Evolutionary conservation across 2,888 invertebrate species (phyloP), one percentile per base, ranked within the genome.

Genomic region (Linnaemya tessellans): DNA sequence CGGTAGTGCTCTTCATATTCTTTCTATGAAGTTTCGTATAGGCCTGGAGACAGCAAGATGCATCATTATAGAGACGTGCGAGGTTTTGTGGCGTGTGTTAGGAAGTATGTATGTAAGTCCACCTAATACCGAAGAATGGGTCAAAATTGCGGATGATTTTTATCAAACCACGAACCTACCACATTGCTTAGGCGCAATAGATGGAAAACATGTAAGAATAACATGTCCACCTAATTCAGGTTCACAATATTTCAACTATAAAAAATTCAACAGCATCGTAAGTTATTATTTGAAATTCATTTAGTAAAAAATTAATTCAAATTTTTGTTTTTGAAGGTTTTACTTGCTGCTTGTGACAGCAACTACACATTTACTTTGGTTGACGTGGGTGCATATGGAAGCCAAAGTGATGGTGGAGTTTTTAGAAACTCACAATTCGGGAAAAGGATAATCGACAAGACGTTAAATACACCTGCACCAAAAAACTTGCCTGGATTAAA

Each of bases 401-500:
- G 60, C 35, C 35, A 60, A 3, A 60, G 60, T 9, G n/a, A 60
- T 35, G 60, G 60, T 60, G 60, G n/a, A 5, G 60, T 35, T 15
- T 62, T 62, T 62, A 38, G 38, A 62, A 62, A 62, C 18, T 62
- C 60, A 3, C 18, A 62, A 18, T 62, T 62, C 11, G 38, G 60
- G 1, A 64, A 64, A 64, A 46, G 22, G 46, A 64, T 64, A 8
- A 4, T 64, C 43, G 43, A 64, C 20, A 64, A 64, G 13, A 64
- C 64, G 7, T 46, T 64, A 1, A 64, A 64, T 43, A 2, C 7
- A 64, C 46, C 64, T 64, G 1, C 43, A 43, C 15, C 43, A 64
- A 43, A 22, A 65, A 65, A 65, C 25, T 46, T 65, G 43, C 64
- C 64, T 22, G 64, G 64, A 15, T 65, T 43, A 15, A 43, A 65